Percentiles rank a stretch among this genome's conserved stretches.
These are phyloP conservation scores for Acronicta aceris DNA, from an alignment of 2,888 invertebrate species.

Conservation along the genomic window DNA sequence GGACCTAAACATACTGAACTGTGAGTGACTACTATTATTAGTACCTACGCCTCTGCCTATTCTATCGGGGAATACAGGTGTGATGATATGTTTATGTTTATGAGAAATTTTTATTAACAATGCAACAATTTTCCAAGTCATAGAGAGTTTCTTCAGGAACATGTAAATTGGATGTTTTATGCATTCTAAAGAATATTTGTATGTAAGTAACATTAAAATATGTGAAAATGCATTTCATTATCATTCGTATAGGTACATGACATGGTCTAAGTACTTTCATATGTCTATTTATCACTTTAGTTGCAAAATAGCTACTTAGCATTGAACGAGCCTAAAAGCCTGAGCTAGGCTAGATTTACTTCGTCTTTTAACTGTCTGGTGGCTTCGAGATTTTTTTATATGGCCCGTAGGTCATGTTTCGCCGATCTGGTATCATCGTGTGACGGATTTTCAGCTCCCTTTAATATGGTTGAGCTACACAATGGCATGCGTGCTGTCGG, in stretches of 20 bases:
- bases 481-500: too few relatives aligned
- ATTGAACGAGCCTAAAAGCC: background rate
- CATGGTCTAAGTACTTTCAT: background rate
- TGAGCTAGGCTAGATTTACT: too few relatives aligned
- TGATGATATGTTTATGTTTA: background rate
- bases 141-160: constrained; percentile 23
- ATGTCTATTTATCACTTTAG: background rate
- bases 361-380: too few relatives aligned
- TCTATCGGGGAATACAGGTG: background rate
- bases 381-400: too few relatives aligned
- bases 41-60: too few relatives aligned
- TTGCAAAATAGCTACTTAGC: background rate
- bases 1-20: too few relatives aligned
- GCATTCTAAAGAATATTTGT: background rate
- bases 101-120: constrained; percentile 21
- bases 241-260: background rate
- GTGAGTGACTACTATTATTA: too few relatives aligned
- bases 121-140: constrained; percentile 14
- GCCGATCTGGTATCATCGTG: too few relatives aligned
- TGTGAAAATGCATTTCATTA: constrained; percentile 4
- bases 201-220: background rate
- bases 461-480: too few relatives aligned
- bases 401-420: too few relatives aligned
- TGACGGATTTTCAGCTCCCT: too few relatives aligned
- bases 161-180: constrained; percentile 1